Evolutionary conservation across 1,140 invertebrate genomes (phyloP), one percentile per base, ranked within the genome.

Genomic region (Ptiloglossa arizonensis): DNA sequence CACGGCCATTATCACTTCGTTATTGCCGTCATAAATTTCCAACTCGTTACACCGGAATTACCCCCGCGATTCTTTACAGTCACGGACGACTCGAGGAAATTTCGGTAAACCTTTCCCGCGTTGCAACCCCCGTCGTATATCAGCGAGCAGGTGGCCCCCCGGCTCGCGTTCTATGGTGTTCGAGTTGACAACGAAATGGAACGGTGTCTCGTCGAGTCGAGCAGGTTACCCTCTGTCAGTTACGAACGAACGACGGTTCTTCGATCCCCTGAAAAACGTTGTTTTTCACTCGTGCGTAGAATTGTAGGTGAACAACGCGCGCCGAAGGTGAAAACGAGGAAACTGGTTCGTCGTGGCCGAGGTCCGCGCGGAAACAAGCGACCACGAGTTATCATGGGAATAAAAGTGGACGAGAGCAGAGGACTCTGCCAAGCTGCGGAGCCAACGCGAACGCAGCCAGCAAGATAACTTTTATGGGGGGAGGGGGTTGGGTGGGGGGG

Each of bases 1-100:
- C n/a, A n/a, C 60, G 85, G 78, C 87, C 87, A 91, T 91, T 91
- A 91, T 92, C 90, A 89, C 87, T 90, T 89, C 69, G 87, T 90
- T 90, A 91, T 85, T 82, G 79, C 78, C 76, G 71, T 69, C 86
- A 87, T 88, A 88, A 89, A 89, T 89, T 69, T 19, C 15, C 27
- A 59, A 41, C 78, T 80, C 72, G 64, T 69, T 76, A 75, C 24
- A 63, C 63, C 41, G 24, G 54, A 57, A 74, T 79, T 29, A 29
- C 52, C 66, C 52, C 44, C 32, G 73, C 57, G 68, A 77, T 63
- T 69, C 46, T 70, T 59, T 1, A 3, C 56, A 41, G 75, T 54
- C 64, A 41, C 54, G 64, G 64, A 35, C 24, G 52, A 17, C 5
- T 11, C 15, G 22, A 24, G 67, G 32, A 62, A 38, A 71, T 41